Conservation (phyloP, 2,797 vertebrate genomes). For the Apodemus agrarius region DNA sequence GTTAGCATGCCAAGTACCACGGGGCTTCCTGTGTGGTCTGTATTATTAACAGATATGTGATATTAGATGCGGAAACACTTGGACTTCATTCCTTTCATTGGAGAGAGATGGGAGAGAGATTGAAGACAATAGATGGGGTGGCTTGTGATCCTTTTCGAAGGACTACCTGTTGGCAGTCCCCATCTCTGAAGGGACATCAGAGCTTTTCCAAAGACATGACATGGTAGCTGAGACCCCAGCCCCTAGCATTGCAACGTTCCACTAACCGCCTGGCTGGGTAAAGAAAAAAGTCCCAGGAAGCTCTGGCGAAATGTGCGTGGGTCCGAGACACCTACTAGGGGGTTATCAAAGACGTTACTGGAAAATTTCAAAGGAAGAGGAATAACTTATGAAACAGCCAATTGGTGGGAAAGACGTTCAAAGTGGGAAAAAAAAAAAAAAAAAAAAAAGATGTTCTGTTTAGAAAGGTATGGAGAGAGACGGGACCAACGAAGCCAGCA, state of each 20-base stretch:
- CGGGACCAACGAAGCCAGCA: neutral
- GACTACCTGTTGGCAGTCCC: neutral
- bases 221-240: neutral
- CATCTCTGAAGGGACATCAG: neutral
- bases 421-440: too few species aligned
- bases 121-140: accelerated
- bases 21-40: accelerated
- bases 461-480: neutral
- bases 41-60: neutral
- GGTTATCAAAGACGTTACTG: neutral
- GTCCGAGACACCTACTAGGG: neutral
- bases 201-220: neutral
- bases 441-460: neutral
- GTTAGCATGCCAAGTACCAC: neutral
- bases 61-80: neutral
- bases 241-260: neutral
- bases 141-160: neutral
- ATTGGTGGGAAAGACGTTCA: neutral
- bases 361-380: neutral
- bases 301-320: neutral
- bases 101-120: neutral
- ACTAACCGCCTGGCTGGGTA: neutral
- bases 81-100: neutral
- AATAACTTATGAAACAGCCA: neutral
- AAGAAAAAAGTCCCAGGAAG: neutral